phyloP scores from a whole-genome alignment of 2,888 invertebrate species.

The Stenodema calcarata region DNA sequence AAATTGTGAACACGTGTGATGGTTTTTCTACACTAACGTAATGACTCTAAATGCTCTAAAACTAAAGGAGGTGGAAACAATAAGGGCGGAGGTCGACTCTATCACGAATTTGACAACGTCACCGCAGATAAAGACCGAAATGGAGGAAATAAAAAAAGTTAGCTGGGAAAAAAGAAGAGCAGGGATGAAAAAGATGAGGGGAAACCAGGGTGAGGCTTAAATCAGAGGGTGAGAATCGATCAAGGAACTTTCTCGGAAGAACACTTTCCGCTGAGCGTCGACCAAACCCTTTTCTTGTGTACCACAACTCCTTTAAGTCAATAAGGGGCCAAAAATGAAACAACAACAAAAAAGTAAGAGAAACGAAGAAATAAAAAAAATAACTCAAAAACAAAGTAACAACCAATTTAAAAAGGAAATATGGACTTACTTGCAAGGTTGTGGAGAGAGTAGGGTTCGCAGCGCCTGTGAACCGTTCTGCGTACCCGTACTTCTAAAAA shows the following conservation, averaged over 20 bases:
- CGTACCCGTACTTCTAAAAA: conserved; percentile 34
- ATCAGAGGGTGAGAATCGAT: conserved; percentile 9
- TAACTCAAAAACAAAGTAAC: conserved; percentile 26
- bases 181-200: background rate
- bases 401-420: conserved; percentile 34
- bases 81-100: background rate
- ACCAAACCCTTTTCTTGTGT: background rate
- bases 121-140: background rate
- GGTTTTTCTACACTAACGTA: conserved; percentile 18
- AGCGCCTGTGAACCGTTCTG: conserved; percentile 43
- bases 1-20: conserved; percentile 29
- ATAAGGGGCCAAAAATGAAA: background rate
- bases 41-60: conserved; percentile 22
- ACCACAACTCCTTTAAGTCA: conserved; percentile 2
- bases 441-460: conserved; percentile 33
- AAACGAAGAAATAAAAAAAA: conserved; percentile 42
- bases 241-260: background rate
- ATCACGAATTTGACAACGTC: background rate
- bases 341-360: conserved; percentile 11
- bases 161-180: background rate
- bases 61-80: background rate
- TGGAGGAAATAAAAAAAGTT: background rate
- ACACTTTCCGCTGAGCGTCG: conserved; percentile 2
- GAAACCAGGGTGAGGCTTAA: background rate
- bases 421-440: conserved; percentile 52